phyloP scores from a whole-genome alignment of 2,888 invertebrate species.

The Eumerus sabulonum region DNA sequence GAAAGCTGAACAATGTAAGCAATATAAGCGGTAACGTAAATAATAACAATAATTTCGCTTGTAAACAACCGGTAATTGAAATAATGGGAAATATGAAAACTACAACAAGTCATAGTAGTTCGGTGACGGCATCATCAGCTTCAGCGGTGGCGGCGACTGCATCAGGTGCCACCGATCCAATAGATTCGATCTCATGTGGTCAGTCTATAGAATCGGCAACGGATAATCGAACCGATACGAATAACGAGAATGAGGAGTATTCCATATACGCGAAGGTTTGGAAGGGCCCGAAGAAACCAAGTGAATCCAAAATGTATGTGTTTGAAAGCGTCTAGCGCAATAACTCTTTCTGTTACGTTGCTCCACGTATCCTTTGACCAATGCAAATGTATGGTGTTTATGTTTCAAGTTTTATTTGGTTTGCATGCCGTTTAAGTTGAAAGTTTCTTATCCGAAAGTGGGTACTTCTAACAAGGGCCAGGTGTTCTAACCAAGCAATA shows the following conservation, averaged over 20 bases:
- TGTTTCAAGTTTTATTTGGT: conserved; percentile 27
- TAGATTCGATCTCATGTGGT: conserved; percentile 47
- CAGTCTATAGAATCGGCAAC: conserved; percentile 44
- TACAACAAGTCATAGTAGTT: conserved; percentile 53
- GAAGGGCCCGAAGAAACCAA: conserved; percentile 79
- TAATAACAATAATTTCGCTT: conserved; percentile 66
- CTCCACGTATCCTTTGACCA: conserved; percentile 23
- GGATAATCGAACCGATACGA: conserved; percentile 62
- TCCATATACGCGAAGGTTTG: conserved; percentile 79
- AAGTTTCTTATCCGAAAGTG: conserved; percentile 15
- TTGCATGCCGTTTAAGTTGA: conserved; percentile 23
- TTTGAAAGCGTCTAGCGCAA: not conserved
- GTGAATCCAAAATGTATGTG: conserved; percentile 79
- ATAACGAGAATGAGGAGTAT: conserved; percentile 74
- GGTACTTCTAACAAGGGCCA: not conserved
- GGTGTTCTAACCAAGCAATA: not conserved
- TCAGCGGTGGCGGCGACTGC: no score
- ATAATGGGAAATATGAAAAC: conserved; percentile 70
- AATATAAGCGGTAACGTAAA: conserved; percentile 58
- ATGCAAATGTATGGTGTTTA: conserved; percentile 25
- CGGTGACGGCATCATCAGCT: conserved; percentile 18
- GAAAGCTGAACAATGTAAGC: conserved; percentile 61
- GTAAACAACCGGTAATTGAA: conserved; percentile 69
- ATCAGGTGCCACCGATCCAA: conserved; percentile 37
- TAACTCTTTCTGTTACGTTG: conserved; percentile 24